Percentiles rank a stretch among this genome's conserved stretches.
These are phyloP conservation scores for Heliconius aoede DNA, from an alignment of 2,888 invertebrate species.

Conservation along the genomic window DNA sequence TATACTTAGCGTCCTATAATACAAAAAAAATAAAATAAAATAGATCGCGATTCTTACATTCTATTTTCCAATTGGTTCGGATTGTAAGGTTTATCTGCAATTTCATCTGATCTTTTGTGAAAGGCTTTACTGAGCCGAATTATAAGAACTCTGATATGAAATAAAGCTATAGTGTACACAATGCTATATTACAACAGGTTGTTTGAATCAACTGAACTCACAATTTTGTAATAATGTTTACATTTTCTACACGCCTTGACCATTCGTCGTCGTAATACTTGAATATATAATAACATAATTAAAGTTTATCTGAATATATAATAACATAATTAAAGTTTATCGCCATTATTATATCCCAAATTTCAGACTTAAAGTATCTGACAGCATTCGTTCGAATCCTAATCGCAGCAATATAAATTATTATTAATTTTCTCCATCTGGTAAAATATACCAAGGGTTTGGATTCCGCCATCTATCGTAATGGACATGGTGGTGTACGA, in stretches of 20 bases:
- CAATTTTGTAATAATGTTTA: constrained; percentile 1
- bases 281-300: too few species aligned
- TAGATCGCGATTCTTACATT: background rate
- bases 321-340: too few species aligned
- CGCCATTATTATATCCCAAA: too few species aligned
- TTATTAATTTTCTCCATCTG: too few species aligned
- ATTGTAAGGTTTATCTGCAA: constrained; percentile 23
- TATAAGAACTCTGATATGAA: constrained; percentile 20
- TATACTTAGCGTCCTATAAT: background rate
- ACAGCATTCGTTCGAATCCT: too few species aligned
- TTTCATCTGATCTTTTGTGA: constrained; percentile 24
- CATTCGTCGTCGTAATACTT: background rate
- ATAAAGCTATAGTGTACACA: constrained; percentile 4
- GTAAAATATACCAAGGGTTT: too few species aligned
- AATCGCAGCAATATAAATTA: too few species aligned
- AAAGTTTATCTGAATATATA: too few species aligned
- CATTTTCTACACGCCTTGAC: background rate
- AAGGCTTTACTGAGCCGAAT: constrained; percentile 17
- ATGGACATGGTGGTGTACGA: too few species aligned
- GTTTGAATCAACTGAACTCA: background rate
- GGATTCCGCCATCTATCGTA: too few species aligned
- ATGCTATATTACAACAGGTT: constrained; percentile 12
- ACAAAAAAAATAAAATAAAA: background rate
- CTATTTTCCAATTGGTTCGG: constrained; percentile 24
- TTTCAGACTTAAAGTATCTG: too few species aligned